phyloP scores from a whole-genome alignment of 1,140 invertebrate species.

The Anastrepha ludens region DNA sequence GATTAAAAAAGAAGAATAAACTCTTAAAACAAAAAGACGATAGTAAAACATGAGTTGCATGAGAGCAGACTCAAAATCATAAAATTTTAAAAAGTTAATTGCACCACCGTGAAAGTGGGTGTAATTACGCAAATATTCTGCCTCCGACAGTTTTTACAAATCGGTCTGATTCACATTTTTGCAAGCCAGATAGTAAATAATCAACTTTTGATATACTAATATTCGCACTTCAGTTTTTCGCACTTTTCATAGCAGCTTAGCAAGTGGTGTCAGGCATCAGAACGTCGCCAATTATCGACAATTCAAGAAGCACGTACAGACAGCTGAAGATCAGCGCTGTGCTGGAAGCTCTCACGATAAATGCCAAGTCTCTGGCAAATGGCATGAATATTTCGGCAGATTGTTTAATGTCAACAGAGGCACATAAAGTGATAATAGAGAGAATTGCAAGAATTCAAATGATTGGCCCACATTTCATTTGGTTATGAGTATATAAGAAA shows the following conservation, averaged over 20 bases:
- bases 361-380: neutral
- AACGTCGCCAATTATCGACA: neutral
- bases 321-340: neutral
- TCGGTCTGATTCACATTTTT: too few species aligned
- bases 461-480: neutral
- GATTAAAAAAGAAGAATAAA: slow-evolving; percentile 3
- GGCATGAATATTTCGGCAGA: neutral
- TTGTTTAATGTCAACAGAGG: neutral
- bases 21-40: neutral
- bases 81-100: too few species aligned
- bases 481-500: slow-evolving; percentile 24
- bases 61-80: too few species aligned
- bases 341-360: neutral
- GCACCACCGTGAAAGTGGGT: too few species aligned
- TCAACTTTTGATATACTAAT: too few species aligned
- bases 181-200: too few species aligned
- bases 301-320: neutral
- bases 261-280: too few species aligned
- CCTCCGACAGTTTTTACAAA: too few species aligned
- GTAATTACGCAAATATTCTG: too few species aligned
- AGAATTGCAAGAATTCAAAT: neutral
- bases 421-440: neutral
- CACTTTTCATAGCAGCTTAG: too few species aligned
- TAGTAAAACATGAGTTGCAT: too few species aligned
- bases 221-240: too few species aligned